These are phyloP conservation scores for Pachycephala philippinensis DNA, from an alignment of 2,113 vertebrate genomes.

Conservation along the genomic window DNA sequence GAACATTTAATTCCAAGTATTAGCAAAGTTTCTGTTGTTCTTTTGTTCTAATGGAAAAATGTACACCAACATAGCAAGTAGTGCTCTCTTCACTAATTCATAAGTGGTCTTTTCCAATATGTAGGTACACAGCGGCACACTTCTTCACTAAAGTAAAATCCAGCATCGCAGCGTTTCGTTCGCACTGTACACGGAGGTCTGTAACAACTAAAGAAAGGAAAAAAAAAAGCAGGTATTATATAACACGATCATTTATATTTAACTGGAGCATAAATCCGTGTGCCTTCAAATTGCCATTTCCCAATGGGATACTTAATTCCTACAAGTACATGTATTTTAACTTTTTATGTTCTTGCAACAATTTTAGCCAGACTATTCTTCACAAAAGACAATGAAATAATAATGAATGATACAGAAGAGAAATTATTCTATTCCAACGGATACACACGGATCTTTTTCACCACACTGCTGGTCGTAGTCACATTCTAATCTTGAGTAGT, in stretches of 20 bases:
- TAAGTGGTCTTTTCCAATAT: conserved; percentile 86
- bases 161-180: conserved; percentile 81
- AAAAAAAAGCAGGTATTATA: background rate
- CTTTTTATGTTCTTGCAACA: background rate
- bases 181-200: conserved; percentile 84
- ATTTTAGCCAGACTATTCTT: background rate
- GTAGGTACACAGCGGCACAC: conserved; percentile 92
- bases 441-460: background rate
- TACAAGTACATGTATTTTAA: background rate
- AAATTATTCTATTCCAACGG: background rate
- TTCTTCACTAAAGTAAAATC: conserved; percentile 90
- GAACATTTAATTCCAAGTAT: conserved; percentile 60
- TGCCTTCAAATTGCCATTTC: background rate
- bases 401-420: background rate
- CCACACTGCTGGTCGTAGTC: background rate
- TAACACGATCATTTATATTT: background rate
- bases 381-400: background rate
- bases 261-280: background rate
- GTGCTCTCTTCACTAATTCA: conserved; percentile 57
- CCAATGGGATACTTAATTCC: background rate
- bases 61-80: background rate
- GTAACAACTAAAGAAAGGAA: conserved; percentile 77
- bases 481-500: background rate
- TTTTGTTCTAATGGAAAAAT: conserved; percentile 31
- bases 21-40: conserved; percentile 39